phyloP scores from a whole-genome alignment of 2,888 invertebrate genomes.

The Folsomia candida region DNA sequence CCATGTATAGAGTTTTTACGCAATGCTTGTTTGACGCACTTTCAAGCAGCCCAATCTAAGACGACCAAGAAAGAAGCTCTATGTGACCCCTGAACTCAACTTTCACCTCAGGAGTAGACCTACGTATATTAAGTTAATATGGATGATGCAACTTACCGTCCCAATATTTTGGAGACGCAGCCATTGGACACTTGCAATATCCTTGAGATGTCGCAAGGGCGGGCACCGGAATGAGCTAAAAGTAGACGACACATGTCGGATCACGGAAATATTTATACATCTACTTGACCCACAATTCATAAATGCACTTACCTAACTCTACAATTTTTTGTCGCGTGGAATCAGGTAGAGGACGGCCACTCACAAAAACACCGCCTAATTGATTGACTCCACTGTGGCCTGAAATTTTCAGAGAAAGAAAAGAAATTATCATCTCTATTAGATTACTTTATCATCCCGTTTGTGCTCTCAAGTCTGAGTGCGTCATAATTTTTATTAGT shows the following conservation, averaged over 20 bases:
- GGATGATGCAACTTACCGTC: constrained; percentile 54
- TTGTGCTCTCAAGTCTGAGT: no score
- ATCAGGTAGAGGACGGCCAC: constrained; percentile 62
- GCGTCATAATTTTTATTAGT: no score
- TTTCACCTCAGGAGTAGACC: neutral
- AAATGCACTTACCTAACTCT: no score
- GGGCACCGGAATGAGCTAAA: constrained; percentile 60
- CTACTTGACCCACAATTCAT: no score
- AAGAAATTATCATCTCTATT: neutral
- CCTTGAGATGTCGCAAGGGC: constrained; percentile 63
- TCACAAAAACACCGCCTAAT: constrained; percentile 62
- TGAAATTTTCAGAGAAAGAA: constrained; percentile 46
- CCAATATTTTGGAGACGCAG: constrained; percentile 61
- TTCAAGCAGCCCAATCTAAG: no score
- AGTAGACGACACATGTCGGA: no score
- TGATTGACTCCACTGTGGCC: constrained; percentile 64
- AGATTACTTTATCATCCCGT: no score
- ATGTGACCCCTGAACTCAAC: no score
- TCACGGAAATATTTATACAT: no score
- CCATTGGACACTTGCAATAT: constrained; percentile 62
- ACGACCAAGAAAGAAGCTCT: no score
- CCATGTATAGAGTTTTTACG: no score
- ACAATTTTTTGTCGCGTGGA: constrained; percentile 60
- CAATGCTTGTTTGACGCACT: no score
- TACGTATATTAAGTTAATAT: constrained; percentile 1